Conservation (phyloP, 1,140 invertebrate species). For the Neodiprion pinetum region DNA sequence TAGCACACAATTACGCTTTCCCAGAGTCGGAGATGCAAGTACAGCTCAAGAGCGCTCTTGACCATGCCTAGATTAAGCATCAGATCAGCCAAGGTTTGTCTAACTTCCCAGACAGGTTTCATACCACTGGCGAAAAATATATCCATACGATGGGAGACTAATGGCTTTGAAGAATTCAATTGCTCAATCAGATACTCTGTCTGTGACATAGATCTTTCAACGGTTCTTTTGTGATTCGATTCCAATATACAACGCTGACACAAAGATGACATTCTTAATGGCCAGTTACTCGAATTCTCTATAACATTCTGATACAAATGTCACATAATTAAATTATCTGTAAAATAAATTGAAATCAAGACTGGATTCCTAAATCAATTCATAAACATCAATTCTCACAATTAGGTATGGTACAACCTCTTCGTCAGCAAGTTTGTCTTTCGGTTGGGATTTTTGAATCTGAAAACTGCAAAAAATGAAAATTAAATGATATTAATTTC, state of each 20-base stretch:
- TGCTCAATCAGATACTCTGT: slow-evolving; percentile 79
- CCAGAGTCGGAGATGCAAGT: slow-evolving; percentile 84
- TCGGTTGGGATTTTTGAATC: slow-evolving; percentile 74
- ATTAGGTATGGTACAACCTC: slow-evolving; percentile 82
- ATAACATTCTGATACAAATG: slow-evolving; percentile 44
- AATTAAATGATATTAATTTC: slow-evolving; percentile 19
- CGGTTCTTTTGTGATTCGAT: slow-evolving; percentile 74
- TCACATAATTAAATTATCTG: slow-evolving; percentile 21
- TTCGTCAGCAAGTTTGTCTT: slow-evolving; percentile 79
- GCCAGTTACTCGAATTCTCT: slow-evolving; percentile 68
- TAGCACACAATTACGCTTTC: slow-evolving; percentile 94
- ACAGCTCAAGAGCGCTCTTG: slow-evolving; percentile 88
- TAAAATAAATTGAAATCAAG: slow-evolving; percentile 34
- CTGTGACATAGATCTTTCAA: slow-evolving; percentile 88
- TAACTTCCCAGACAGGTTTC: slow-evolving; percentile 76
- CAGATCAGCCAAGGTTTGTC: slow-evolving; percentile 79
- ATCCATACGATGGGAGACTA: slow-evolving; percentile 59
- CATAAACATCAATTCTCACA: slow-evolving; percentile 60
- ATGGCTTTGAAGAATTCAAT: slow-evolving; percentile 56
- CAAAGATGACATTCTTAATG: slow-evolving; percentile 72
- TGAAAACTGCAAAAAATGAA: slow-evolving; percentile 62
- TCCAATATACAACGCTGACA: slow-evolving; percentile 80
- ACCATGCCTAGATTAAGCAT: slow-evolving; percentile 81
- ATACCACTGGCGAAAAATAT: slow-evolving; percentile 72
- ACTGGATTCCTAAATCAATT: slow-evolving; percentile 45